Evolutionary conservation across 2,113 vertebrate genomes (phyloP), one percentile per base, ranked within the genome.

Genomic region (Erythrolamprus reginae): DNA sequence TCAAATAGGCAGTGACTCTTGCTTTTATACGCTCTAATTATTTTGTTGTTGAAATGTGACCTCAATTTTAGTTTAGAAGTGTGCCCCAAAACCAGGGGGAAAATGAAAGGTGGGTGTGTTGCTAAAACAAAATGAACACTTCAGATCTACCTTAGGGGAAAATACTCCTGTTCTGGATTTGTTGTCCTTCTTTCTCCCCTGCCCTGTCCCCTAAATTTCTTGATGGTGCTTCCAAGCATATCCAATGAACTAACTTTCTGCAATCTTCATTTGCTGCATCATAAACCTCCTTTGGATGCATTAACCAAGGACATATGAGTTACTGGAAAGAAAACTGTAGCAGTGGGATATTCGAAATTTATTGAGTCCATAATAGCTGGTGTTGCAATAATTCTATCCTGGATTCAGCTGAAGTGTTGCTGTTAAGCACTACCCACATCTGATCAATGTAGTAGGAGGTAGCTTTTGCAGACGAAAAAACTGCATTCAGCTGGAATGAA

Each of bases 271-370:
- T 94, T 94, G 51, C 13, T 89, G 89, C 90, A 87, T 89, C 9
- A 91, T 87, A 93, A 91, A 88, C 26, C 51, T 45, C 53, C 51
- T 93, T 93, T 38, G 33, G n/a, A 52, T 89, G 84, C 17, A 42
- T 84, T 86, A 92, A 94, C 91, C 52, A 51, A 89, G 53, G 87
- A 70, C 52, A 5, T 65, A 82, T 86, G 53, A 94, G 51, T 58
- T 95, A 88, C 93, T 86, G 48, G 21, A 90, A 89, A 82, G 45
- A 89, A 86, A 94, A 91, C 9, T 55, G 89, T 90, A 89, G 26
- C 17, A 88, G 42, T 61, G 33, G 70, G 13, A 87, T 88, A 84
- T 21, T 42, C 93, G 53, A 87, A 90, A 93, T 87, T 70, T 58
- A 45, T n/a, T 10, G 86, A 48, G 24, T 84, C n/a, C 13, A 1